These are phyloP conservation scores for Hypomecis atomaria DNA, from an alignment of 2,888 invertebrate species.

Conservation along the genomic window DNA sequence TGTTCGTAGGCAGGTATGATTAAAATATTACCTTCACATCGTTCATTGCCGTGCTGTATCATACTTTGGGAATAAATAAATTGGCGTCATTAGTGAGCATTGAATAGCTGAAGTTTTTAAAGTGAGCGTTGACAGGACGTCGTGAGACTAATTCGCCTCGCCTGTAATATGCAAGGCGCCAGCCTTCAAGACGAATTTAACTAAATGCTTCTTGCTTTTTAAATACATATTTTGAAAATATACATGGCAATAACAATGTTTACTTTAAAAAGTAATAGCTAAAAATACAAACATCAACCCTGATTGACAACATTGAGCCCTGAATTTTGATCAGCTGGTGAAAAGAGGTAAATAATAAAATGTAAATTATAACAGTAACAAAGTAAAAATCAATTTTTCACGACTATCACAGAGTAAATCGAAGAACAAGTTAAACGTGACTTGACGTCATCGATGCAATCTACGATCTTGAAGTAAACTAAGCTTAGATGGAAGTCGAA, in stretches of 20 bases:
- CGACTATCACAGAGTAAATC: conserved; percentile 11
- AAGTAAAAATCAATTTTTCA: conserved; percentile 16
- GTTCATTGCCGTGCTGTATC: conserved; percentile 18
- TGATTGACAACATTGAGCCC: conserved; percentile 9
- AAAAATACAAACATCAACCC: conserved; percentile 7
- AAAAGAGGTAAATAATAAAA: conserved; percentile 10
- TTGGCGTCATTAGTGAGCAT: conserved; percentile 25
- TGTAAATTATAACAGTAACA: conserved; percentile 15
- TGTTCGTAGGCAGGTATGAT: conserved; percentile 14
- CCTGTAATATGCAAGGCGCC: neutral
- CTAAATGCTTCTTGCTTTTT: neutral
- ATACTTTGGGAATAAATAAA: conserved; percentile 21
- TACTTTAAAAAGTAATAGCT: no score
- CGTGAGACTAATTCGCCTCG: neutral
- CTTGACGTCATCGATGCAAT: conserved; percentile 47
- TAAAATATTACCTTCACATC: conserved; percentile 23
- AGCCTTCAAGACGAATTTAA: neutral
- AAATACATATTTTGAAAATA: neutral
- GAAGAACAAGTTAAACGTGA: conserved; percentile 40
- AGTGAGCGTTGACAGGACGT: conserved; percentile 5
- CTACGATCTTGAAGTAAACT: neutral
- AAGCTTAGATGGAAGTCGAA: conserved; percentile 4
- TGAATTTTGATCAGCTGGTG: conserved; percentile 34
- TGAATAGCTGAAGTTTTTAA: conserved; percentile 6
- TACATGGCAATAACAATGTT: neutral